Base-by-base conservation (phyloP, 2,113 vertebrate species). In the Elephantulus edwardii region DNA sequence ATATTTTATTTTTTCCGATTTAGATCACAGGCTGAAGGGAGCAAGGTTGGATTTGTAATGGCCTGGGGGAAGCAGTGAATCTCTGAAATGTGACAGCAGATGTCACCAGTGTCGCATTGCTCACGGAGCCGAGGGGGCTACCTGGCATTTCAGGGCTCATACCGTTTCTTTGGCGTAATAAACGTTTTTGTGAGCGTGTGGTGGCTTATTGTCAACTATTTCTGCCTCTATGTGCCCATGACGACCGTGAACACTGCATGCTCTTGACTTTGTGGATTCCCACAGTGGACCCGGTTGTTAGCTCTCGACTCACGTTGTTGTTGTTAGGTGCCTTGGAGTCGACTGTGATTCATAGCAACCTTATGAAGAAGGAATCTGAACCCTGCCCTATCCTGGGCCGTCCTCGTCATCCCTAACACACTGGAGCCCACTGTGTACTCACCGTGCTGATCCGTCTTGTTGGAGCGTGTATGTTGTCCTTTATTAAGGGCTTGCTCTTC, bases 1-100 rank as follows among this genome's bases (percentile, higher is more conserved):
- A 50, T 91, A 56, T 81, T 94, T 92, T 87, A 93, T 92, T 83
- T 90, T 94, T 89, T 91, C n/a, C 92, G 74, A 71, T 95, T 93
- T 62, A 93, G 82, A 70, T 64, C 1, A 6, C 62, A 89, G 84
- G 50, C 48, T 0, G 2, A 46, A 83, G 52, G 83, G 93, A 85
- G 38, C 38, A 64, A 12, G 78, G 78, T 92, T 91, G 88, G 95
- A 26, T 91, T 90, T 60, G 79, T 95, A 77, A 93, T 30, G 82
- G 79, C 90, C 79, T 4, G n/a, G 81, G 90, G 92, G 46, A 88
- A 83, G 66, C 6, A 30, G 56, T 93, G 89, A 92, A 84, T 89
- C 87, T 91, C 80, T 72, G 90, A 62, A 90, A 90, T 94, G 46
- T 89, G 93, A 91, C 92, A 86, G 70, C 91, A 88, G 85, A 83